A percentile compares a stretch with the other conserved stretches of the same genome.
phyloP scores from a whole-genome alignment of 2,888 invertebrate genomes.

The Nomada fucata region DNA sequence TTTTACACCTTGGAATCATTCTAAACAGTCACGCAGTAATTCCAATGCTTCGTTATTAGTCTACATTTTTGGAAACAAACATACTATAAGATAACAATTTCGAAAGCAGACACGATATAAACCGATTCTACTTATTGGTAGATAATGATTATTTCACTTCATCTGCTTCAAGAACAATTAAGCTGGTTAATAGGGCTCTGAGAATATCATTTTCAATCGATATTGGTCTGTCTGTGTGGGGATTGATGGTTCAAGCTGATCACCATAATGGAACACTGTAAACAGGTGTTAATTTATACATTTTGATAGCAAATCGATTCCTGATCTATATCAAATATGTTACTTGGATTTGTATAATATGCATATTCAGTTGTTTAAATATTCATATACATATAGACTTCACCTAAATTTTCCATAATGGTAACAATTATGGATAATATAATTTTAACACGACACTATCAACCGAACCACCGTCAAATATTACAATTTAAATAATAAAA shows the following conservation, averaged over 20 bases:
- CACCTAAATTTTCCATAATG: no score
- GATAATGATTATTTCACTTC: not conserved
- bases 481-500: no score
- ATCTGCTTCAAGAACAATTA: constrained; percentile 5
- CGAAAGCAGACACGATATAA: not conserved
- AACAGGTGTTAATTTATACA: not conserved
- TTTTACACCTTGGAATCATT: no score
- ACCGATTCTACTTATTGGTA: not conserved
- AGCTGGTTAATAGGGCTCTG: not conserved
- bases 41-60: no score
- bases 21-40: no score
- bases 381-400: no score
- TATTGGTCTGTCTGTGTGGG: not conserved
- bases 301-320: constrained; percentile 29
- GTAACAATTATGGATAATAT: no score
- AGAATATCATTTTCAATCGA: constrained; percentile 6
- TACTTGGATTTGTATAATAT: no score
- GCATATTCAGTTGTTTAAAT: no score
- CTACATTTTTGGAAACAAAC: not conserved
- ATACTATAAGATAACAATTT: not conserved
- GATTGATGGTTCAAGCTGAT: not conserved
- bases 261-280: not conserved
- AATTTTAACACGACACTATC: no score
- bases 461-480: no score
- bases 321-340: no score